Evolutionary conservation across 2,888 invertebrate genomes (phyloP).

Genomic region (Heteromurus nitidus): DNA sequence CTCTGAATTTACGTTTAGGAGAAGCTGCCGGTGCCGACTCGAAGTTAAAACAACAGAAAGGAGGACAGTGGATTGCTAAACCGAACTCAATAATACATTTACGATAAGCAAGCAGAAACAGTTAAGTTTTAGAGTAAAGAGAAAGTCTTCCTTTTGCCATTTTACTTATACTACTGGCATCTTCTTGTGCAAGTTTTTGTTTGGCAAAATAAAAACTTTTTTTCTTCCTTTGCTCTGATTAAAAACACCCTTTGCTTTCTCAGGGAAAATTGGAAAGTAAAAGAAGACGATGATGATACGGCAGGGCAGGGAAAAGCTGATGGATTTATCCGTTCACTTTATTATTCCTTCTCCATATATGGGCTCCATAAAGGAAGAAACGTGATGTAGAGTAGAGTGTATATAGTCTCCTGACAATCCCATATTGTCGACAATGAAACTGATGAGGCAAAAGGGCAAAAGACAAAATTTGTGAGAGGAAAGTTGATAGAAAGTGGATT

Average conservation of each 20-base stretch:
- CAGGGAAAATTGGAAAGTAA: neutral
- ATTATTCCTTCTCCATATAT: slow-evolving; percentile 19
- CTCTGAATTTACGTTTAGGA: neutral
- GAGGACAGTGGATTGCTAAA: slow-evolving; percentile 3
- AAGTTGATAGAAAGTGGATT: slow-evolving; percentile 49
- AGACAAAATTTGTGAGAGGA: slow-evolving; percentile 15
- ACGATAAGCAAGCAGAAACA: slow-evolving; percentile 34
- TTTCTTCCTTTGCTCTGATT: slow-evolving; percentile 56
- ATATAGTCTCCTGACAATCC: slow-evolving; percentile 16
- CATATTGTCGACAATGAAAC: slow-evolving; percentile 40
- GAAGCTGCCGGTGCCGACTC: neutral
- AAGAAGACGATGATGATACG: slow-evolving; percentile 5
- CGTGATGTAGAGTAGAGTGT: neutral
- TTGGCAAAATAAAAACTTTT: slow-evolving; percentile 53
- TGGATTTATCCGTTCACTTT: slow-evolving; percentile 53
- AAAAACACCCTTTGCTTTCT: slow-evolving; percentile 30
- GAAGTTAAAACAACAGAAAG: slow-evolving; percentile 23
- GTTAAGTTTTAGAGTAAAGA: slow-evolving; percentile 37
- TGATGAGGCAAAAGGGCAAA: slow-evolving; percentile 40
- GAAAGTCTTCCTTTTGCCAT: neutral
- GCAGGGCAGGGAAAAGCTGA: slow-evolving; percentile 17
- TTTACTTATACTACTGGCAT: slow-evolving; percentile 2
- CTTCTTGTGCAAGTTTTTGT: neutral
- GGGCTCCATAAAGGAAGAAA: neutral
- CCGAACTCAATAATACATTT: slow-evolving; percentile 44